Base-by-base conservation (phyloP, 1,140 invertebrate species). In the Camponotus vicinus region DNA sequence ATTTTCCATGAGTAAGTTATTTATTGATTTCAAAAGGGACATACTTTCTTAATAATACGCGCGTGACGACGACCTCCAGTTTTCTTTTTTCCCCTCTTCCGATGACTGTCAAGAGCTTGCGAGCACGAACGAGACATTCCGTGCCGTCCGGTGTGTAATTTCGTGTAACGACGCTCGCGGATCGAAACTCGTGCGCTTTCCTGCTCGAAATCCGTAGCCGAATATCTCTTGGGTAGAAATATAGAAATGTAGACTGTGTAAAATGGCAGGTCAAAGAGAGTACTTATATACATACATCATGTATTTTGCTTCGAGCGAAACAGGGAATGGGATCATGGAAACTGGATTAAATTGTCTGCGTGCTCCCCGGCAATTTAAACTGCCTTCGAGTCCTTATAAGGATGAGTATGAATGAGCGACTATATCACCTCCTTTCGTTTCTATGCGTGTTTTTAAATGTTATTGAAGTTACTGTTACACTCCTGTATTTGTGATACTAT, bases 1-100 rank as follows among this genome's bases (percentile, higher is more conserved):
- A 91, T 87, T 88, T 91, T 90, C 89, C 89, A 91, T 91, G 89
- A 91, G 90, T 91, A 89, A 89, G 90, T 91, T 90, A 83, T 88
- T 90, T 90, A 90, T 90, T 85, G 87, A 90, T 90, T 80, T 90
- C 70, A 55, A 89, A 78, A 88, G 69, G 27, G 79, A 83, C 66
- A 66, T 64, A 18, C 13, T 52, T 52, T 83, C 76, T 86, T 83
- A 49, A 73, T 85, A 90, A 87, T 69, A 37, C 42, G n/a, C 27
- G 15, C 40, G 15, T 37, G 55, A 34, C 66, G 5, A 57, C 64
- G 37, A 11, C 13, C 42, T 15, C 18, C 37, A 4, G 13, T 64
- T 52, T 37, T 6, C 18, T 52, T 45, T 64, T 49, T 63, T 1
- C 27, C 27, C 27, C 27, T 27, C 27, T 0, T 27, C 27, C 71